phyloP scores from a whole-genome alignment of 2,888 invertebrate genomes.

The Heteropelma amictum region DNA sequence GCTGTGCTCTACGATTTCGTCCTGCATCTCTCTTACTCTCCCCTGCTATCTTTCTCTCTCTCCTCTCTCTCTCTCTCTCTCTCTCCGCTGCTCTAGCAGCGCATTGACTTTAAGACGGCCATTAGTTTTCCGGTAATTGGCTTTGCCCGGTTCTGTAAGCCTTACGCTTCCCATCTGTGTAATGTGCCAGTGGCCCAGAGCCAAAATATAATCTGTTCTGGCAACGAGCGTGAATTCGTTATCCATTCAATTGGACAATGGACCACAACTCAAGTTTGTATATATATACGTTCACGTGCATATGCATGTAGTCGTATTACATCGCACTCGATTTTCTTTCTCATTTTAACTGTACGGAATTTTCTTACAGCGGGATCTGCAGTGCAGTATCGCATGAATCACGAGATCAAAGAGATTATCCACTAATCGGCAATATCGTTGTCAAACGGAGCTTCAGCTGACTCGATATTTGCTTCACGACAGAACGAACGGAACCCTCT shows the following conservation, averaged over 20 bases:
- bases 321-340: too few species aligned
- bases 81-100: constrained; percentile 26
- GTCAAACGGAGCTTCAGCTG: too few species aligned
- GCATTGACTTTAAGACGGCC: constrained; percentile 52
- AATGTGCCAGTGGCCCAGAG: constrained; percentile 49
- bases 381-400: too few species aligned
- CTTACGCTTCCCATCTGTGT: constrained; percentile 19
- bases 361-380: too few species aligned
- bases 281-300: not conserved
- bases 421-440: too few species aligned
- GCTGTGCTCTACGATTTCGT: not conserved
- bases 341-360: too few species aligned
- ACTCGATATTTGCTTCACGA: too few species aligned
- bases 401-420: too few species aligned
- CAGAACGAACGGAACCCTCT: too few species aligned
- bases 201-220: constrained; percentile 60
- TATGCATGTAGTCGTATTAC: too few species aligned
- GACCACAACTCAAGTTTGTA: constrained; percentile 23
- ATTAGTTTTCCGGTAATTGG: constrained; percentile 54
- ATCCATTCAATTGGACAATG: constrained; percentile 57
- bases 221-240: constrained; percentile 56
- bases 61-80: not conserved
- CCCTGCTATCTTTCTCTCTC: not conserved
- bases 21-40: not conserved
- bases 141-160: constrained; percentile 34